phyloP scores from a whole-genome alignment of 2,888 invertebrate genomes.

The Capitulum mitella region DNA sequence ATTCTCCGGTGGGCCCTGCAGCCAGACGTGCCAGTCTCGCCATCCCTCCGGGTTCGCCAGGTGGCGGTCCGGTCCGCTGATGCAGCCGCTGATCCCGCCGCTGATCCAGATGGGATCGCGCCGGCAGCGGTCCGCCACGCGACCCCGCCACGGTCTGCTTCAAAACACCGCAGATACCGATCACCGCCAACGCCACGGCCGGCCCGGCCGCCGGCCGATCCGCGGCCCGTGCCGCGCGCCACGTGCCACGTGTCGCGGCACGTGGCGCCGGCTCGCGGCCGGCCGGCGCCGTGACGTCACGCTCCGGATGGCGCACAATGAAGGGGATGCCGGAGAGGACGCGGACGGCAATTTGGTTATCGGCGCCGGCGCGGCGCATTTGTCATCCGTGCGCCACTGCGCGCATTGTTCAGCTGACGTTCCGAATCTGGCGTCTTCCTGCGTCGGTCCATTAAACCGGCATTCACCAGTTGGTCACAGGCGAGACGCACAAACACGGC shows the following conservation, averaged over 20 bases:
- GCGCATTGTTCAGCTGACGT: neutral
- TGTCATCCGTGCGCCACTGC: constrained; percentile 17
- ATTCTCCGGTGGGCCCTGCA: too few relatives aligned
- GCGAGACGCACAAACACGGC: neutral
- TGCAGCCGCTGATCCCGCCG: too few relatives aligned
- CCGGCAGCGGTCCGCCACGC: too few relatives aligned
- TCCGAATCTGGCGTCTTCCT: constrained; percentile 2
- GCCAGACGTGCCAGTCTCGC: too few relatives aligned
- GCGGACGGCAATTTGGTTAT: neutral
- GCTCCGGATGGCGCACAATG: neutral
- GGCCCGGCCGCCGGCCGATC: neutral
- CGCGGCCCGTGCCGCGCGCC: neutral
- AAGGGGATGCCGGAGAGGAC: neutral
- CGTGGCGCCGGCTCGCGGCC: neutral
- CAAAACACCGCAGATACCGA: too few relatives aligned
- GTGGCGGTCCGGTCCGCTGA: too few relatives aligned
- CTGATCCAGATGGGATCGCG: too few relatives aligned
- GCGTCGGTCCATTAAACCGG: neutral
- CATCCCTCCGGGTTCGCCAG: too few relatives aligned
- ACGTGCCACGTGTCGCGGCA: neutral
- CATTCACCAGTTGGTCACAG: neutral
- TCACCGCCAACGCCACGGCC: neutral
- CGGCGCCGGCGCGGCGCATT: constrained; percentile 6
- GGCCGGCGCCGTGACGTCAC: neutral
- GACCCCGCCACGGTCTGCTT: too few relatives aligned